A percentile compares a stretch with the other conserved stretches of the same genome.
Evolutionary conservation across 2,113 vertebrate genomes (phyloP).

Genomic region (Chaetodon auriga): DNA sequence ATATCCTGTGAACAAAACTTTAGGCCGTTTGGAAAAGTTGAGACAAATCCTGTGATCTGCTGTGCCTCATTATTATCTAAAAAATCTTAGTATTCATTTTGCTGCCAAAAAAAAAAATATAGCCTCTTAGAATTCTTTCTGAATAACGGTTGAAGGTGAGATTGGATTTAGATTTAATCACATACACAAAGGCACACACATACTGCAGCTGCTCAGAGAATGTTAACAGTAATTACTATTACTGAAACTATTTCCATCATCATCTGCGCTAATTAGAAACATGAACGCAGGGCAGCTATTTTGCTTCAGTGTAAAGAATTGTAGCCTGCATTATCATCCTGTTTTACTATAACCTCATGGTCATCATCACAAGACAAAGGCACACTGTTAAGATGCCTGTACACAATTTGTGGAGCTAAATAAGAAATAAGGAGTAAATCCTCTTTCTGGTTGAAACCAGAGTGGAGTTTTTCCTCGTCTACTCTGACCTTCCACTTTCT

Average conservation of each 20-base stretch:
- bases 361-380: neutral
- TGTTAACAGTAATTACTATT: constrained; percentile 34
- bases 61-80: constrained; percentile 17
- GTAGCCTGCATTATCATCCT: constrained; percentile 6
- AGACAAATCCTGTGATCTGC: constrained; percentile 20
- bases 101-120: neutral
- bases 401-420: neutral
- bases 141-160: neutral
- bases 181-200: neutral
- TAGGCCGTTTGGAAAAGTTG: neutral
- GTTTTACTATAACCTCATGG: neutral
- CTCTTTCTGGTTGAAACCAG: neutral
- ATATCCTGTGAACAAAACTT: constrained; percentile 26
- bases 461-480: neutral
- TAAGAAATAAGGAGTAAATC: neutral
- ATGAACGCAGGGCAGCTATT: constrained; percentile 39
- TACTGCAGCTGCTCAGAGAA: neutral
- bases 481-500: neutral
- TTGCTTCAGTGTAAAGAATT: constrained; percentile 27
- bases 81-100: neutral
- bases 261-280: constrained; percentile 35
- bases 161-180: constrained; percentile 47
- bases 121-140: constrained; percentile 1
- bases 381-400: neutral
- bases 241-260: constrained; percentile 53